Evolutionary conservation across 2,113 vertebrate genomes (phyloP).

Genomic region (Ageneiosus marmoratus): DNA sequence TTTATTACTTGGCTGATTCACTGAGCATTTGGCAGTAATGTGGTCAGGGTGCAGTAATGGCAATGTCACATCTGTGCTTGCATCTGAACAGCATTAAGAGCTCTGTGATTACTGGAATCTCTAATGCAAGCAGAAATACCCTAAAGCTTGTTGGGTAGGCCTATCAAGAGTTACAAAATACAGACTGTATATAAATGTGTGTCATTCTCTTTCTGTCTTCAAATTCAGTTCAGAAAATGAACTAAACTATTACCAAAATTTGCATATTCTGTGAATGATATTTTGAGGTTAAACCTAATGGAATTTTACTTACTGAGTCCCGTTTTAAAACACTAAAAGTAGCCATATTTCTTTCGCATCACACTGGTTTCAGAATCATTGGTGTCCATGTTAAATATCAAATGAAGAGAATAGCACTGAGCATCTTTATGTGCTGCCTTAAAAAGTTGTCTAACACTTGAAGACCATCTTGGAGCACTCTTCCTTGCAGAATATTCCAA

Average conservation of each 20-base stretch:
- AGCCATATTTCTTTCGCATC: not conserved
- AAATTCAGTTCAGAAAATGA: not conserved
- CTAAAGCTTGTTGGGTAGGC: slow-evolving; percentile 30
- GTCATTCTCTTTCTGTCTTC: not conserved
- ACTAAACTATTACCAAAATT: not conserved
- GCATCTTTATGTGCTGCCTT: not conserved
- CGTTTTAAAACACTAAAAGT: not conserved
- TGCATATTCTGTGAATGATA: not conserved
- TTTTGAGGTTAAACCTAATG: not conserved
- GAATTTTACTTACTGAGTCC: not conserved
- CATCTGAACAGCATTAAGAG: slow-evolving; percentile 26
- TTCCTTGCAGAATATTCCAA: not conserved
- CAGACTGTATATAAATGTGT: not conserved
- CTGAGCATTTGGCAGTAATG: slow-evolving; percentile 23
- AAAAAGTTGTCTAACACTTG: not conserved
- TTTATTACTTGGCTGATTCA: not conserved
- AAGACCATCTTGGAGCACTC: not conserved
- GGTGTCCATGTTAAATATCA: not conserved
- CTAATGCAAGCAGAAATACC: slow-evolving; percentile 35
- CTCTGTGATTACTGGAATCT: slow-evolving; percentile 43
- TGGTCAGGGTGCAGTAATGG: not conserved
- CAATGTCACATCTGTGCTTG: slow-evolving; percentile 14
- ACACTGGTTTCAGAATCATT: not conserved
- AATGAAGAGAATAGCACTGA: not conserved
- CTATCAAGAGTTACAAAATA: slow-evolving; percentile 34